Evolutionary conservation across 2,888 invertebrate genomes (phyloP).

Genomic region (Apamea sordens): DNA sequence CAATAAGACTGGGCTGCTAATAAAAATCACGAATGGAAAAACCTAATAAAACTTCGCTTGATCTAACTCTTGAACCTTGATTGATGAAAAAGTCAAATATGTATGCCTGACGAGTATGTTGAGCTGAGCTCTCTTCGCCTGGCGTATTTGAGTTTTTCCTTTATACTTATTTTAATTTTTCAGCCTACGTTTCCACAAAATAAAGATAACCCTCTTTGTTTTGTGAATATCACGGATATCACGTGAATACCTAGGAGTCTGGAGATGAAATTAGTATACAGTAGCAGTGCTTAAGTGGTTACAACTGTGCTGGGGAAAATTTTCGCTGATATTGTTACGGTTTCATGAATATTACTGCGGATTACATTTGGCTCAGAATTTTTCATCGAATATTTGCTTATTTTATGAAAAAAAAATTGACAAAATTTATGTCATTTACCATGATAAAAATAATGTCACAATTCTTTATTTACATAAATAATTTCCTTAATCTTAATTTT

Average conservation of each 20-base stretch:
- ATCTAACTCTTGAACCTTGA: background rate
- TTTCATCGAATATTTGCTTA: background rate
- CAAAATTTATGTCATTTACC: background rate
- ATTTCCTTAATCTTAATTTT: background rate
- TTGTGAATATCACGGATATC: no score
- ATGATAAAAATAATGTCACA: background rate
- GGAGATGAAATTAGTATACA: background rate
- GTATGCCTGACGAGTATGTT: no score
- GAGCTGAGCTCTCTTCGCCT: background rate
- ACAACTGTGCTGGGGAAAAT: background rate
- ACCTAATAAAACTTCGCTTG: background rate
- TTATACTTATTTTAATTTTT: background rate
- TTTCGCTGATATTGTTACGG: background rate
- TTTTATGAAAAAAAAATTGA: background rate
- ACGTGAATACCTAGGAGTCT: background rate
- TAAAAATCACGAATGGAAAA: background rate
- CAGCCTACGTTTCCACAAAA: background rate
- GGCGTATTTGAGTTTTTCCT: background rate
- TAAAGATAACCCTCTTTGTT: background rate
- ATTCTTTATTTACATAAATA: no score
- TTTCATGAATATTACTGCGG: constrained; percentile 1
- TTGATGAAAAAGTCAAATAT: background rate
- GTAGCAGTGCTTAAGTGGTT: background rate
- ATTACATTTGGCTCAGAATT: background rate
- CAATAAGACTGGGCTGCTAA: background rate